Base-by-base conservation (phyloP, 2,888 invertebrate genomes). In the Orthonychiurus folsomi region DNA sequence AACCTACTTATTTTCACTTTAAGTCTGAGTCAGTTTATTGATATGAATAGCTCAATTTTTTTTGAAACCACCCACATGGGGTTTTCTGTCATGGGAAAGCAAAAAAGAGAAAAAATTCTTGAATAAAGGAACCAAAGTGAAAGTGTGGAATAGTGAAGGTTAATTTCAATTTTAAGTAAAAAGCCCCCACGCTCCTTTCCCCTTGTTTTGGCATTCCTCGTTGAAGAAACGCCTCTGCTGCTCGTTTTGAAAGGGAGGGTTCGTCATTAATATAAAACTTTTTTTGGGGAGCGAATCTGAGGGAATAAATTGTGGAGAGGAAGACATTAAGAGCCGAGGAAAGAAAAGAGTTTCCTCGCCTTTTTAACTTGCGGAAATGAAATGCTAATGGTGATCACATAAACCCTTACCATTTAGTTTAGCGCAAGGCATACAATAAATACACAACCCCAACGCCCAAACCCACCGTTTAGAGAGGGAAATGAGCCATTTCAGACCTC, bases 351-450 rank as follows among this genome's bases (percentile, higher is more conserved):
- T 37, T 37, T 37, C 37, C 37, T 37, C 37, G 37, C 37, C 37
- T 37, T 37, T 37, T 37, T 37, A 37, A 15, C 37, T 37, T 37
- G 15, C 5, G 37, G 37, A 37, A 37, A 37, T 37, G 37, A 37
- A 37, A 37, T 37, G 37, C 37, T 37, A 37, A 37, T 37, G 37
- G 37, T 37, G 37, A 37, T 37, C 37, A 37, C 37, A 37, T 37
- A 37, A 37, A 37, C 5, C 37, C 37, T 15, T 9, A 37, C 37
- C 37, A 37, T 37, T 37, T 37, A 37, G 37, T 37, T n/a, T 37
- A 37, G 37, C 15, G 37, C 37, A 9, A 5, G 9, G 15, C 37
- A 37, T 15, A 37, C 37, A 37, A 9, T 15, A 9, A 37, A 37
- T 37, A 37, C 5, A 37, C 15, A 37, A 9, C 5, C 37, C 9